Conservation (phyloP, 2,797 vertebrate genomes). For the Myotis findleyi region DNA sequence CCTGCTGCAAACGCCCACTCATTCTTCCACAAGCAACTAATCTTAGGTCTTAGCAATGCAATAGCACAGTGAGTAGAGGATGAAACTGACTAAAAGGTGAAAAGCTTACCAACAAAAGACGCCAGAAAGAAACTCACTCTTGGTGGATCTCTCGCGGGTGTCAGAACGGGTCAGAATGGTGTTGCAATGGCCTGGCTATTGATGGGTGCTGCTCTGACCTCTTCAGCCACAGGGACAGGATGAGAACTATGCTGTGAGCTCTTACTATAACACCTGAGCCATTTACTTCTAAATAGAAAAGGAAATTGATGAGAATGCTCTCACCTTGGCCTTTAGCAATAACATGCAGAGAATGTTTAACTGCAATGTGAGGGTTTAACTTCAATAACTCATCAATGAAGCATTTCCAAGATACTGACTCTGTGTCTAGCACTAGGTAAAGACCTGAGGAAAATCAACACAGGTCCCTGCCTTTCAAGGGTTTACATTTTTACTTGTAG, state of each 20-base stretch:
- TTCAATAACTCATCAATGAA: not conserved
- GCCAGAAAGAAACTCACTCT: not conserved
- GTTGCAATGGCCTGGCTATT: not conserved
- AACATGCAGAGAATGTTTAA: not conserved
- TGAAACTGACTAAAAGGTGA: conserved; percentile 36
- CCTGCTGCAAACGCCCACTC: conserved; percentile 67
- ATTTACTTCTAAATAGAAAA: conserved; percentile 37
- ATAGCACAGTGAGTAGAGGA: conserved; percentile 14
- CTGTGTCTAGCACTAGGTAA: not conserved
- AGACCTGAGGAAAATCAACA: conserved; percentile 12
- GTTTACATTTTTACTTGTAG: not conserved
- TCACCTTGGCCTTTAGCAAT: not conserved
- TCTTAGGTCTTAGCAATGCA: conserved; percentile 70
- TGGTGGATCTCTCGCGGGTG: not conserved
- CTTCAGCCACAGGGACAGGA: not conserved
- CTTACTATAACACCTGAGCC: not conserved
- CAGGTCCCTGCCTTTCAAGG: not conserved
- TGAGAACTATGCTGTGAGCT: not conserved
- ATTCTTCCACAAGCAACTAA: conserved; percentile 63
- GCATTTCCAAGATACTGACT: not conserved
- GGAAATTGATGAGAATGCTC: not conserved
- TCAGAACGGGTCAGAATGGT: not conserved
- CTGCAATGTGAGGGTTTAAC: not conserved
- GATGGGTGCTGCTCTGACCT: not conserved
- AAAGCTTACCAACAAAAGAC: conserved; percentile 42